phyloP scores from a whole-genome alignment of 2,888 invertebrate genomes.

The Isotomurus palustris region DNA sequence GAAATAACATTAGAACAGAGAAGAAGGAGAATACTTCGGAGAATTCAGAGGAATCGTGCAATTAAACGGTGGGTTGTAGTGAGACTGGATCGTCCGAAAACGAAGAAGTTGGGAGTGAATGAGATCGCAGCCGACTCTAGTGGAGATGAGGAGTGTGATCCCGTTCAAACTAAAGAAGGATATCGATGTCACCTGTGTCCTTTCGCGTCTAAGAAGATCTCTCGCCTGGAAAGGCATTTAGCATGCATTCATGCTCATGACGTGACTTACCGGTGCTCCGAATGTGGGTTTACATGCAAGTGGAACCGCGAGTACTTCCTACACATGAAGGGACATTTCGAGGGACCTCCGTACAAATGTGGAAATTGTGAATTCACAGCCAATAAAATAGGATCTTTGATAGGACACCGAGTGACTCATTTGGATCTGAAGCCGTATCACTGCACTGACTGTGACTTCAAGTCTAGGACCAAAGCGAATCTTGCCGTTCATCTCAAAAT shows the following conservation, averaged over 20 bases:
- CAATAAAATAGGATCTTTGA: slow-evolving; percentile 56
- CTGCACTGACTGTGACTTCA: slow-evolving; percentile 57
- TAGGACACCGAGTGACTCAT: slow-evolving; percentile 60
- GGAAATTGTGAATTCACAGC: slow-evolving; percentile 54
- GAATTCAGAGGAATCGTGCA: slow-evolving; percentile 34
- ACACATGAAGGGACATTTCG: slow-evolving; percentile 60
- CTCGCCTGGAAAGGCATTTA: slow-evolving; percentile 56
- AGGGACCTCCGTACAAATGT: slow-evolving; percentile 62
- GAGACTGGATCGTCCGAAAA: slow-evolving; percentile 33
- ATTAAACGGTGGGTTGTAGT: slow-evolving; percentile 40
- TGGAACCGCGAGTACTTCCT: slow-evolving; percentile 60
- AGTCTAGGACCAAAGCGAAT: slow-evolving; percentile 58
- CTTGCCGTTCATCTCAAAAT: slow-evolving; percentile 56
- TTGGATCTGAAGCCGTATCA: slow-evolving; percentile 53
- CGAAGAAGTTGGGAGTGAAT: slow-evolving; percentile 28
- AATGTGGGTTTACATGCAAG: slow-evolving; percentile 61
- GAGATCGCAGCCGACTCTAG: slow-evolving; percentile 40
- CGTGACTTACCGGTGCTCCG: slow-evolving; percentile 59
- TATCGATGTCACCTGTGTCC: slow-evolving; percentile 55
- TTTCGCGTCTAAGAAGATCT: slow-evolving; percentile 54
- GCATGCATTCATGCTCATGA: slow-evolving; percentile 57
- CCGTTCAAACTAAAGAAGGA: slow-evolving; percentile 37
- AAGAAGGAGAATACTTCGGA: slow-evolving; percentile 34
- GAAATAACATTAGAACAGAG: slow-evolving; percentile 38
- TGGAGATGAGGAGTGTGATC: slow-evolving; percentile 46